A percentile compares a stretch with the other conserved stretches of the same genome.
Conservation (phyloP, 2,888 invertebrate genomes). For the Erpobdella octoculata region DNA sequence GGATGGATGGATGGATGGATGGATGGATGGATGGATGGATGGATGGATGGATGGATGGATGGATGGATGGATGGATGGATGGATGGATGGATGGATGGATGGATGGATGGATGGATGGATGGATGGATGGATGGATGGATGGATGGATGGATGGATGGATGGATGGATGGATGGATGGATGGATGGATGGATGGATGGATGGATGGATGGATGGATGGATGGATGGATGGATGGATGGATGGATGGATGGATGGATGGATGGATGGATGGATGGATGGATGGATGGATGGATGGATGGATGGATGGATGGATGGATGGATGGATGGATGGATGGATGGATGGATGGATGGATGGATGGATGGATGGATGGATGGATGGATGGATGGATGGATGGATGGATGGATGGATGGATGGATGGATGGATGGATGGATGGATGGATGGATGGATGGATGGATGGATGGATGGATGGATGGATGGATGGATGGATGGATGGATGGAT, state of each 20-base stretch:
- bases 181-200: constrained; percentile 15
- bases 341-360: constrained; percentile 15
- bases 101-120: constrained; percentile 17
- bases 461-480: constrained; percentile 13
- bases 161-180: constrained; percentile 10
- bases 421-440: not conserved
- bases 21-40: too few relatives aligned
- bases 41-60: too few relatives aligned
- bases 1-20: too few relatives aligned
- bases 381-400: not conserved
- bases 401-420: not conserved
- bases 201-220: constrained; percentile 5
- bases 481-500: constrained; percentile 15
- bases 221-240: constrained; percentile 10
- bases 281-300: constrained; percentile 8
- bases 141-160: constrained; percentile 10
- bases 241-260: constrained; percentile 12
- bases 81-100: not conserved
- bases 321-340: constrained; percentile 15
- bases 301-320: constrained; percentile 15
- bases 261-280: constrained; percentile 15
- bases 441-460: constrained; percentile 9
- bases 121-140: constrained; percentile 8
- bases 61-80: too few relatives aligned
- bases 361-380: constrained; percentile 13